A percentile compares a stretch with the other conserved stretches of the same genome.
Conservation (phyloP, 2,113 vertebrate genomes). For the Steatornis caripensis region DNA sequence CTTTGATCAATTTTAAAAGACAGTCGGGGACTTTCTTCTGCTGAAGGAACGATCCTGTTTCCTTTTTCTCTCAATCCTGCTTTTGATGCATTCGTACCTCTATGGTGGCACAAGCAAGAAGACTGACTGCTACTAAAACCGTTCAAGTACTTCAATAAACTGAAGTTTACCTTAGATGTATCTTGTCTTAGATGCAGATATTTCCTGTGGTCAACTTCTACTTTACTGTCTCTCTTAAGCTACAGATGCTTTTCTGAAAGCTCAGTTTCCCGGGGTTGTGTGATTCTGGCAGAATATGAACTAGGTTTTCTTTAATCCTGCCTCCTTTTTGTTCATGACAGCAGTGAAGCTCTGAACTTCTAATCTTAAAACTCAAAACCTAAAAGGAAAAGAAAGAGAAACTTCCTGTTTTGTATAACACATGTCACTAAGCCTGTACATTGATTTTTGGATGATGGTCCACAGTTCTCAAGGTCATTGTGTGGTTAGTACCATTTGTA, state of each 20-base stretch:
- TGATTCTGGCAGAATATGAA: neutral
- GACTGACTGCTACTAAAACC: neutral
- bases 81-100: neutral
- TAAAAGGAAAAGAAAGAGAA: neutral
- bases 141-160: no score
- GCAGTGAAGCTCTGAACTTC: neutral
- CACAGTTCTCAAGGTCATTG: neutral
- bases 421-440: neutral
- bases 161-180: neutral
- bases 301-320: neutral
- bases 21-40: neutral
- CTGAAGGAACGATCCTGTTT: neutral
- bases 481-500: fast-evolving
- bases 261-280: fast-evolving
- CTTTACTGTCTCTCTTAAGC: neutral
- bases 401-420: neutral
- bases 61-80: neutral
- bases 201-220: neutral
- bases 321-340: neutral
- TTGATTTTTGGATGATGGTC: neutral
- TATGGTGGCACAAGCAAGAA: neutral
- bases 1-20: neutral
- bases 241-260: neutral
- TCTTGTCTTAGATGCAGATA: neutral
- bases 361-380: neutral